Percentiles rank a stretch among this genome's conserved stretches.
phyloP scores from a whole-genome alignment of 2,797 vertebrate genomes.

The Cirrhinus mrigala region DNA sequence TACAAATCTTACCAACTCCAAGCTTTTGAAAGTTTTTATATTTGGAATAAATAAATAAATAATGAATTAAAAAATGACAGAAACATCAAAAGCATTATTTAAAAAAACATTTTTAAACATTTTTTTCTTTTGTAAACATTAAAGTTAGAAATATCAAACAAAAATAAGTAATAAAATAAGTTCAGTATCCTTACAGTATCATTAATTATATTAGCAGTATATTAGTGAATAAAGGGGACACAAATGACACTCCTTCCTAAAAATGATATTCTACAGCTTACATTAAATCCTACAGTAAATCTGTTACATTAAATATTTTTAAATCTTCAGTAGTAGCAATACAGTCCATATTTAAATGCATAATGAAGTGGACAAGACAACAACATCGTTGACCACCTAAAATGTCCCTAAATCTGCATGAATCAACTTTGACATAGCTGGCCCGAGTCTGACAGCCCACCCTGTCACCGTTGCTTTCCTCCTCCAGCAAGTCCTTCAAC shows the following conservation, averaged over 20 bases:
- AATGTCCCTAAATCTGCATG: constrained; percentile 21
- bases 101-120: too few relatives aligned
- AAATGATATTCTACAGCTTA: not conserved
- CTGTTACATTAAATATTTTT: not conserved
- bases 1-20: too few relatives aligned
- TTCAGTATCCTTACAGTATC: not conserved
- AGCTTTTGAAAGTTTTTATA: too few relatives aligned
- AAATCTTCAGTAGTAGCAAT: not conserved
- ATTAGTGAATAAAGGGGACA: not conserved
- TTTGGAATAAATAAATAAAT: too few relatives aligned
- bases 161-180: not conserved
- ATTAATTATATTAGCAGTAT: not conserved
- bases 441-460: constrained; percentile 68
- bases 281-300: too few relatives aligned
- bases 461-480: constrained; percentile 62
- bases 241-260: not conserved
- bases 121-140: too few relatives aligned
- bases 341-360: not conserved
- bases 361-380: not conserved
- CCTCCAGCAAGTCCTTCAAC: constrained; percentile 74
- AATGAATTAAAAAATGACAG: too few relatives aligned
- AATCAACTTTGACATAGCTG: constrained; percentile 29
- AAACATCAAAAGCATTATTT: too few relatives aligned
- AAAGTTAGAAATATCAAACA: not conserved
- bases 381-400: not conserved